A percentile compares a stretch with the other conserved stretches of the same genome.
phyloP scores from a whole-genome alignment of 2,113 vertebrate species.

The Burhinus oedicnemus region DNA sequence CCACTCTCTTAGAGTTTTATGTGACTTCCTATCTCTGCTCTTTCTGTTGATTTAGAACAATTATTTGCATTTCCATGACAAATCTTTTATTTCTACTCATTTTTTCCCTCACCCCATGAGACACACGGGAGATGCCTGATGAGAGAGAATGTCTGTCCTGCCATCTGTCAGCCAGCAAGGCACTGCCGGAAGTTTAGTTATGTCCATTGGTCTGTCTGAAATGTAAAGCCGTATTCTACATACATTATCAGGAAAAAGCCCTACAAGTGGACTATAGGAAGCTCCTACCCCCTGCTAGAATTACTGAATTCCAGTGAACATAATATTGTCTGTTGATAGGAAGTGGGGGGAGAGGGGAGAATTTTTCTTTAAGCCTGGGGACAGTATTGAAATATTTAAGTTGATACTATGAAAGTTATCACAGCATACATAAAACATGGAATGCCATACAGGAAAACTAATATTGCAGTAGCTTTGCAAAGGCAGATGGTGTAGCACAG shows the following conservation, averaged over 20 bases:
- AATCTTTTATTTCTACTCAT: neutral
- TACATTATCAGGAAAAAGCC: neutral
- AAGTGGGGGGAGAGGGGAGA: neutral
- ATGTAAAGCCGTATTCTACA: neutral
- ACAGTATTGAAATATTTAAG: slow-evolving; percentile 55
- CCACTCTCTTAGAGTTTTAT: neutral
- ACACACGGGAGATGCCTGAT: neutral
- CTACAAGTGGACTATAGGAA: neutral
- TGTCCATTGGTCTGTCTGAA: neutral
- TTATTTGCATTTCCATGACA: neutral
- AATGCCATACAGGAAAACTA: neutral
- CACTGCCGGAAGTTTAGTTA: neutral
- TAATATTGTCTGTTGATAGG: neutral
- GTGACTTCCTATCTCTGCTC: neutral
- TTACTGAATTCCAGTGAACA: neutral
- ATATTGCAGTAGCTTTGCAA: slow-evolving; percentile 5
- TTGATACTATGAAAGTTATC: slow-evolving; percentile 17
- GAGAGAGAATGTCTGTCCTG: neutral
- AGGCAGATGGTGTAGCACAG: slow-evolving; percentile 10
- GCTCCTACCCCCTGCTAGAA: neutral
- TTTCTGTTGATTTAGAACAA: neutral
- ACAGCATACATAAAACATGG: slow-evolving; percentile 45
- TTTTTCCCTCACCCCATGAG: neutral
- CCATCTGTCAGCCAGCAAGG: neutral
- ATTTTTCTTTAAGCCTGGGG: slow-evolving; percentile 11